phyloP scores from a whole-genome alignment of 2,797 vertebrate species.

The Bradypodion pumilum region DNA sequence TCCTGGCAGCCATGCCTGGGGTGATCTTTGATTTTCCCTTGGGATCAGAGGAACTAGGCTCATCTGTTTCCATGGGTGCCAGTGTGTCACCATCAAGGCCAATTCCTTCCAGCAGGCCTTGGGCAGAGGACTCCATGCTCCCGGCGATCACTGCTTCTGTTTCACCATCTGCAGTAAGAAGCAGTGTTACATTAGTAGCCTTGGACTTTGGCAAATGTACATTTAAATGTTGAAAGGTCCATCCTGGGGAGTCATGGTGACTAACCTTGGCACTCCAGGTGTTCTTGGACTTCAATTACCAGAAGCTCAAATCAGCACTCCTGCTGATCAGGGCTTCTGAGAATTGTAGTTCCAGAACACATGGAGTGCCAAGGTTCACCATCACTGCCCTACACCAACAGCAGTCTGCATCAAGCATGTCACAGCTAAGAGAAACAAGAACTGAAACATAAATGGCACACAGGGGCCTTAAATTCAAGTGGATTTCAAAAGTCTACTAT shows the following conservation, averaged over 20 bases:
- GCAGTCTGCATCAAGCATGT: background rate
- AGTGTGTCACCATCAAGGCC: constrained; percentile 90
- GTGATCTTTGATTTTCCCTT: constrained; percentile 95
- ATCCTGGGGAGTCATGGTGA: too few species aligned
- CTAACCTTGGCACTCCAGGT: too few species aligned
- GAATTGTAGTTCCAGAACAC: too few species aligned
- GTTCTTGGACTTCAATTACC: too few species aligned
- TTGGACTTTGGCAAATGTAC: background rate
- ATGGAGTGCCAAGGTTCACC: too few species aligned
- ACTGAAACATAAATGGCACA: background rate
- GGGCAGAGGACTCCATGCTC: constrained; percentile 82
- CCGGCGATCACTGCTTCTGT: constrained; percentile 68
- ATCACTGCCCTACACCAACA: background rate
- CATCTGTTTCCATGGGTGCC: constrained; percentile 96
- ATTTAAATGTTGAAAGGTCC: background rate
- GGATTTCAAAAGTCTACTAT: background rate
- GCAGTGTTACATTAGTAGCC: background rate
- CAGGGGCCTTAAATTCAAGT: background rate
- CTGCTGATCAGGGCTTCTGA: too few species aligned
- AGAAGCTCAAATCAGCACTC: too few species aligned
- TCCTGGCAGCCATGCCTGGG: constrained; percentile 96
- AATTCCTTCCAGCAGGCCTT: constrained; percentile 92
- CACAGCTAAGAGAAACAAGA: background rate
- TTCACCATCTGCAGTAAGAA: constrained; percentile 80
- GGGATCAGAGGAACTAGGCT: constrained; percentile 86